These are phyloP conservation scores for Argyresthia goedartella DNA, from an alignment of 2,888 invertebrate species.

Conservation along the genomic window DNA sequence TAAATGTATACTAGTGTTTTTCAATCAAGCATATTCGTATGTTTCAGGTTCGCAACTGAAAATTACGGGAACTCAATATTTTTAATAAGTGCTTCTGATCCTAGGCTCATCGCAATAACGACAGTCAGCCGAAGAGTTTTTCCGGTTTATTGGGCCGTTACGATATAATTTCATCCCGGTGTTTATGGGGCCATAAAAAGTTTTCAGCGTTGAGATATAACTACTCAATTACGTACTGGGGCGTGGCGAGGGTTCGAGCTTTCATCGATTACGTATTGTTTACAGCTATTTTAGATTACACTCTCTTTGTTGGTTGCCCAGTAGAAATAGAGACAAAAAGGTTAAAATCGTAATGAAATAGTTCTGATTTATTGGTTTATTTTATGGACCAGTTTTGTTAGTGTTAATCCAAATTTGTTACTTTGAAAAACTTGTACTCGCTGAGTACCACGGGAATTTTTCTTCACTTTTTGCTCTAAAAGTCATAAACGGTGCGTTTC, in stretches of 20 bases:
- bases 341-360: too few relatives aligned
- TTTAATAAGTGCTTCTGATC: slow-evolving; percentile 22
- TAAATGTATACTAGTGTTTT: too few relatives aligned
- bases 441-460: too few relatives aligned
- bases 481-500: too few relatives aligned
- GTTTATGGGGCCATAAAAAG: slow-evolving; percentile 63
- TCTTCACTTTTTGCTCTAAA: too few relatives aligned
- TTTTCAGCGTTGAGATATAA: slow-evolving; percentile 53
- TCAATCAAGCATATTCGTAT: neutral
- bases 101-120: slow-evolving; percentile 51
- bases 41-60: neutral
- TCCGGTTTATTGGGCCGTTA: slow-evolving; percentile 64
- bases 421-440: too few relatives aligned
- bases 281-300: neutral
- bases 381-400: too few relatives aligned
- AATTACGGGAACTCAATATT: slow-evolving; percentile 1
- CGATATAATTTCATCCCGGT: slow-evolving; percentile 67
- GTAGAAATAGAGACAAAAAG: too few relatives aligned
- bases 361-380: too few relatives aligned
- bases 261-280: neutral
- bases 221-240: slow-evolving; percentile 43
- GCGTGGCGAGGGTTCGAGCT: neutral
- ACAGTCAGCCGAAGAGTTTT: slow-evolving; percentile 47
- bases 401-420: too few relatives aligned
- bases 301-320: neutral